Conservation (phyloP, 2,888 invertebrate species). For the Caenorhabditis doughertyi region DNA sequence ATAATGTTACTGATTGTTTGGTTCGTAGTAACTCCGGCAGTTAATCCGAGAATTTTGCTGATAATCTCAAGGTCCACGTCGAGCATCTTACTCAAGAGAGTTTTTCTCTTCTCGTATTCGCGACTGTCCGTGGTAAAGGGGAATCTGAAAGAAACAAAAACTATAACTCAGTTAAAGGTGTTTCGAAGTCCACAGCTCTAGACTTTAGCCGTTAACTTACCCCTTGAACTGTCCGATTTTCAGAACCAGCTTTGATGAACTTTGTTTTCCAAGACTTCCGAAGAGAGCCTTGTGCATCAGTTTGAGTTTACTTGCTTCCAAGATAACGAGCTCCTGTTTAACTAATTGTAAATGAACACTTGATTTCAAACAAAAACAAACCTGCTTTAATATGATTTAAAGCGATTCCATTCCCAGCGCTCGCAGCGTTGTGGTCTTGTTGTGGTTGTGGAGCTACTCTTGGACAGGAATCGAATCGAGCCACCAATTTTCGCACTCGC, state of each 20-base stretch:
- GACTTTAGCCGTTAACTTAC: conserved; percentile 4
- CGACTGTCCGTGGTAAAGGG: background rate
- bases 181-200: too few relatives aligned
- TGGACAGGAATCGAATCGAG: background rate
- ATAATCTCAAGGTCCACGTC: background rate
- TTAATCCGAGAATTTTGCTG: conserved; percentile 4
- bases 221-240: conserved; percentile 18
- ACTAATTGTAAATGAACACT: too few relatives aligned
- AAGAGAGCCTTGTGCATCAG: conserved; percentile 14
- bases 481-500: conserved; percentile 12
- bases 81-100: background rate
- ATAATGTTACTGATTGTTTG: background rate
- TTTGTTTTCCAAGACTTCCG: background rate
- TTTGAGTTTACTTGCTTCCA: background rate
- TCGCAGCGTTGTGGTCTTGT: too few relatives aligned
- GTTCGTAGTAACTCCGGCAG: background rate
- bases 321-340: too few relatives aligned
- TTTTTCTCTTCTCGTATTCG: background rate
- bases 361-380: too few relatives aligned
- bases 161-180: too few relatives aligned
- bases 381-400: too few relatives aligned
- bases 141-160: too few relatives aligned
- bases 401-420: too few relatives aligned
- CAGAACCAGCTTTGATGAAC: background rate
- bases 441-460: background rate